These are phyloP conservation scores for Furcula furcula DNA, from an alignment of 2,888 invertebrate genomes.

Conservation along the genomic window DNA sequence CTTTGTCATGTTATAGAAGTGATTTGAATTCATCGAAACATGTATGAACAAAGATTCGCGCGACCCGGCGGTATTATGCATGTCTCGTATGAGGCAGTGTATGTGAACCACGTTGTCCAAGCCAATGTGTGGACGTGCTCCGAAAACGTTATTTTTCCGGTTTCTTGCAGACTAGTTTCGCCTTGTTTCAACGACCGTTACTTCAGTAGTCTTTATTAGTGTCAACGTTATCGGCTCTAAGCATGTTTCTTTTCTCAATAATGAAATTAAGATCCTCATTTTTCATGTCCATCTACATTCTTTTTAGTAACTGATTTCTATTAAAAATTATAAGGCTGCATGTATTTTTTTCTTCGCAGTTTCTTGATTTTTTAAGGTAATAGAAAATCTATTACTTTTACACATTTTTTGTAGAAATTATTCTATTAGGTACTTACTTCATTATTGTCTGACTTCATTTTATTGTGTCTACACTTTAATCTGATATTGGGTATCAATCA, in stretches of 20 bases:
- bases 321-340: no score
- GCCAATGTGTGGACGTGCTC: slow-evolving; percentile 50
- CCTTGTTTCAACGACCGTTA: slow-evolving; percentile 57
- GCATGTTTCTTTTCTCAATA: background rate
- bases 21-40: background rate
- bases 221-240: slow-evolving; percentile 10
- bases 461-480: no score
- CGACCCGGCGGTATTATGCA: slow-evolving; percentile 32
- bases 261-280: background rate
- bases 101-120: slow-evolving; percentile 41
- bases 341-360: no score
- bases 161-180: slow-evolving; percentile 60
- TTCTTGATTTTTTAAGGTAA: no score
- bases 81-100: slow-evolving; percentile 55
- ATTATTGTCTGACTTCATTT: no score
- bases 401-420: no score
- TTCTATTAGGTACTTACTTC: no score
- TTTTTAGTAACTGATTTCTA: no score
- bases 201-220: slow-evolving; percentile 40
- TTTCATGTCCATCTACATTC: no score
- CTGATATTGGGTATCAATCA: no score
- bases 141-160: slow-evolving; percentile 77
- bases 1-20: background rate
- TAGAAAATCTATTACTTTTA: no score
- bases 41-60: slow-evolving; percentile 14